phyloP scores from a whole-genome alignment of 2,113 vertebrate genomes.

The Antechinus stuartii region DNA sequence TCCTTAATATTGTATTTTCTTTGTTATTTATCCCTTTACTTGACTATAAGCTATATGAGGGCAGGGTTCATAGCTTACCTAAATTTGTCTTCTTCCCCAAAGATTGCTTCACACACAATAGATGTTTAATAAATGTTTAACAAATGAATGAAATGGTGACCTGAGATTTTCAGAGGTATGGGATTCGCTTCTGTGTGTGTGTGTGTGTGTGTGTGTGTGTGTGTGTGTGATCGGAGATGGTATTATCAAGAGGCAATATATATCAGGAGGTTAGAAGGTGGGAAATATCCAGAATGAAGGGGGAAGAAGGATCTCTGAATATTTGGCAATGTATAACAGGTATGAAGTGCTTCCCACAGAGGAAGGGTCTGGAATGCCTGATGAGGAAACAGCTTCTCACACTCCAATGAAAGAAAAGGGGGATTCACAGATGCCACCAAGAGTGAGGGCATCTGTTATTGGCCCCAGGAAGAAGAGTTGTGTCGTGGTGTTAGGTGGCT shows the following conservation, averaged over 20 bases:
- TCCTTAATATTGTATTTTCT: background rate
- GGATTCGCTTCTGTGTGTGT: background rate
- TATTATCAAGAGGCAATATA: background rate
- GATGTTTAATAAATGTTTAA: background rate
- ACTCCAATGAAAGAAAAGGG: background rate
- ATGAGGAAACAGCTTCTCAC: conserved; percentile 6
- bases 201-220: too few species aligned
- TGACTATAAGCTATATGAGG: background rate
- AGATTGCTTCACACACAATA: background rate
- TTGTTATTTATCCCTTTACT: background rate
- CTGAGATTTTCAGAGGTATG: background rate
- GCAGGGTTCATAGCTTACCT: background rate
- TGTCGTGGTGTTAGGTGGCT: background rate
- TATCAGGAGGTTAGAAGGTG: background rate
- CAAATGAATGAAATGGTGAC: background rate
- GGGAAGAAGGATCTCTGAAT: background rate
- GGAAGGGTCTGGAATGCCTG: conserved; percentile 5
- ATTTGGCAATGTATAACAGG: background rate
- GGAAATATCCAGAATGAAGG: background rate
- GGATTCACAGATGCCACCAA: background rate
- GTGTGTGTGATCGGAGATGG: background rate
- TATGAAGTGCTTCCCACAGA: conserved; percentile 3
- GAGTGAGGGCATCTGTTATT: background rate
- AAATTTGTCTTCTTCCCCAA: background rate
- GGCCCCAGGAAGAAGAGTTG: conserved; percentile 1